A percentile compares a stretch with the other conserved stretches of the same genome.
Evolutionary conservation across 2,113 vertebrate species (phyloP).

Genomic region (Zapus hudsonius): DNA sequence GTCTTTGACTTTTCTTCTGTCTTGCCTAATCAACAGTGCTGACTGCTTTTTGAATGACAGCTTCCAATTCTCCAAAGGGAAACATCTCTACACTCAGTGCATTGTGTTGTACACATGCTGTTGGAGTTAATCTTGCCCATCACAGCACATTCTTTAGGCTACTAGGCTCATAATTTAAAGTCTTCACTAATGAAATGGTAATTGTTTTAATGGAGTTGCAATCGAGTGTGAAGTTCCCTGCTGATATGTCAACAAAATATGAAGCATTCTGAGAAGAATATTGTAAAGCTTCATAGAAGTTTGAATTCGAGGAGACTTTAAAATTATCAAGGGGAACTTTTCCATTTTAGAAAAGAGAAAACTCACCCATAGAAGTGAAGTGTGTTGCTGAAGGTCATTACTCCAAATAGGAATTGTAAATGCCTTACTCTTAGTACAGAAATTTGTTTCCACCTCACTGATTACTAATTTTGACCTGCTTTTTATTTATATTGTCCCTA

Average conservation of each 20-base stretch:
- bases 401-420: neutral
- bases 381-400: conserved; percentile 53
- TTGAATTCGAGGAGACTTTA: conserved; percentile 45
- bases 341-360: conserved; percentile 33
- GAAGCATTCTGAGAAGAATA: conserved; percentile 68
- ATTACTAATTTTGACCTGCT: conserved; percentile 38
- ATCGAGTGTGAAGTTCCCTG: conserved; percentile 82
- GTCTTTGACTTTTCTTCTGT: conserved; percentile 34
- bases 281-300: conserved; percentile 60
- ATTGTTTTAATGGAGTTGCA: conserved; percentile 83
- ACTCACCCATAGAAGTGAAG: neutral
- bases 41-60: conserved; percentile 61
- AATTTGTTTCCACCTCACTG: neutral
- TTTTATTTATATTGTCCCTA: conserved; percentile 39
- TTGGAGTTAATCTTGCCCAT: conserved; percentile 76
- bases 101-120: conserved; percentile 42
- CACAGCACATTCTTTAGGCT: conserved; percentile 75
- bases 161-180: conserved; percentile 80
- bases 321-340: conserved; percentile 20
- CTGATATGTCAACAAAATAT: conserved; percentile 82
- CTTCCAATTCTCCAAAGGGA: conserved; percentile 70
- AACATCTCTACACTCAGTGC: conserved; percentile 3
- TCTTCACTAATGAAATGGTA: conserved; percentile 80
- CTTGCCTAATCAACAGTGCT: conserved; percentile 65
- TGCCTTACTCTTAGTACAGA: neutral